phyloP scores from a whole-genome alignment of 2,888 invertebrate species.

The Ametastegia equiseti region DNA sequence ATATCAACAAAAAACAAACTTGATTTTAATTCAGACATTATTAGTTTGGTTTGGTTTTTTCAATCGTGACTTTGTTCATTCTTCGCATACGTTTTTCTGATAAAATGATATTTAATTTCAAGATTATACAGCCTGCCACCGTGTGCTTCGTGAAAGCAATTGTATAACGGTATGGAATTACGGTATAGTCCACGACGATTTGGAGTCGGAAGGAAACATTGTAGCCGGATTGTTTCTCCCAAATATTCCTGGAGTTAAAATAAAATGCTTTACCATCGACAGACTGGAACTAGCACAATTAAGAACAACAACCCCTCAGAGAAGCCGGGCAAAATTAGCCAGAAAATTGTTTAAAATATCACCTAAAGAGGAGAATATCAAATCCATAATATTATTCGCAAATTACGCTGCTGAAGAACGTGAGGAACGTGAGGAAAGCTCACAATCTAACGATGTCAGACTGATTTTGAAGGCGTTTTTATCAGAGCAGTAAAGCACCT shows the following conservation, averaged over 20 bases:
- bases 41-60: not conserved
- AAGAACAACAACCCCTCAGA: not conserved
- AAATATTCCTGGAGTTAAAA: conserved; percentile 59
- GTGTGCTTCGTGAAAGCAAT: conserved; percentile 62
- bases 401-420: not conserved
- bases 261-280: conserved; percentile 52
- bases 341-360: conserved; percentile 24
- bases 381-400: conserved; percentile 62
- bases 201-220: conserved; percentile 50
- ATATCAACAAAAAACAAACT: not conserved
- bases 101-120: not conserved
- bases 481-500: conserved; percentile 1
- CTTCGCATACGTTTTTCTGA: not conserved
- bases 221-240: conserved; percentile 64
- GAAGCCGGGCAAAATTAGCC: conserved; percentile 11
- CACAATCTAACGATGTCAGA: conserved; percentile 25
- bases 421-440: not conserved
- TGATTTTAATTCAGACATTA: not conserved
- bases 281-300: not conserved
- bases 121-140: conserved; percentile 59
- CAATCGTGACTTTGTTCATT: not conserved
- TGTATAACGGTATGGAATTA: conserved; percentile 61
- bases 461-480: conserved; percentile 46
- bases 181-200: conserved; percentile 59
- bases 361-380: conserved; percentile 55